phyloP scores from a whole-genome alignment of 2,113 vertebrate genomes.

The Lanius collurio region DNA sequence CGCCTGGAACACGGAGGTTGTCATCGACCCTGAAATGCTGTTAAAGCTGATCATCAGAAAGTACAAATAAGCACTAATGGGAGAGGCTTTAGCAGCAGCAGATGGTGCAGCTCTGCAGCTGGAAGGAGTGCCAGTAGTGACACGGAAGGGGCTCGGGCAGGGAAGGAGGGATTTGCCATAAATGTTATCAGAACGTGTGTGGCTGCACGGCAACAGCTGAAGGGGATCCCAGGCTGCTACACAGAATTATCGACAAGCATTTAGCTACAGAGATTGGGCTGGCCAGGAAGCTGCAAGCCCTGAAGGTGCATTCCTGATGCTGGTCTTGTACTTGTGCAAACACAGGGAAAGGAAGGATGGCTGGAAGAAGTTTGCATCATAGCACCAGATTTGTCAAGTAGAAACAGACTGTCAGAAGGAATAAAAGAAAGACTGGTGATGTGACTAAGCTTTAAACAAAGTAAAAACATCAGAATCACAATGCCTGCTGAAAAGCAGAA shows the following conservation, averaged over 20 bases:
- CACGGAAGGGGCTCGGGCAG: neutral
- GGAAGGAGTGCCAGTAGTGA: neutral
- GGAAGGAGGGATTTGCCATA: neutral
- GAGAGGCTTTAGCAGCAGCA: neutral
- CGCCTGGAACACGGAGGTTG: neutral
- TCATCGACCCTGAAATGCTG: neutral
- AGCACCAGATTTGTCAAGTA: neutral
- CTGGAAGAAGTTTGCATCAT: neutral
- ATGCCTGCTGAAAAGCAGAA: neutral
- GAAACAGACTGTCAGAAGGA: neutral
- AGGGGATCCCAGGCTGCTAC: neutral
- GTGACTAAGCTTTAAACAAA: neutral
- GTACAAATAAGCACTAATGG: neutral
- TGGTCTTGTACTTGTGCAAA: neutral
- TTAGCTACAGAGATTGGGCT: neutral
- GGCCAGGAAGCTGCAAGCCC: neutral
- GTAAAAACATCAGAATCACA: neutral
- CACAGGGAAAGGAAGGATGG: neutral
- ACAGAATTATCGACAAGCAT: neutral
- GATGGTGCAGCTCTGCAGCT: neutral
- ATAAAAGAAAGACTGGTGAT: neutral
- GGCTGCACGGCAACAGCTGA: neutral
- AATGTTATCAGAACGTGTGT: neutral
- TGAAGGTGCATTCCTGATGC: neutral
- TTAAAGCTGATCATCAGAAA: neutral